Percentiles rank a stretch among this genome's conserved stretches.
Evolutionary conservation across 2,113 vertebrate species (phyloP).

Genomic region (Psilopsiagon aymara): DNA sequence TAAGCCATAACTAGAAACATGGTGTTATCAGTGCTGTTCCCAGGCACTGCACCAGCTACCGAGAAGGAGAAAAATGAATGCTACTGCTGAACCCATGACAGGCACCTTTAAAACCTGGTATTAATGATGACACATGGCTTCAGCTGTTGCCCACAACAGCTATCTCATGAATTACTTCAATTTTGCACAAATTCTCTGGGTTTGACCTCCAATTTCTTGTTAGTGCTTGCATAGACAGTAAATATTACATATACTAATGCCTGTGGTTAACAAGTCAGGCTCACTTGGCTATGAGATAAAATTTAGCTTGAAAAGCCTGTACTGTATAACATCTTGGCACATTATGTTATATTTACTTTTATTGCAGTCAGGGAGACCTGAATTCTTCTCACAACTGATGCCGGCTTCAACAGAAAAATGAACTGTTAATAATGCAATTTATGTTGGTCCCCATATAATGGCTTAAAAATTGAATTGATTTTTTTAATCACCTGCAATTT

Average conservation of each 20-base stretch:
- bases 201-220: neutral
- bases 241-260: neutral
- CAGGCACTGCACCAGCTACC: too few species aligned
- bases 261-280: neutral
- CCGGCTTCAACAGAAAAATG: neutral
- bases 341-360: constrained; percentile 34
- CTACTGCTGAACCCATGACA: too few species aligned
- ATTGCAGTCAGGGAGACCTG: neutral
- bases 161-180: neutral
- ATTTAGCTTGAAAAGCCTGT: neutral
- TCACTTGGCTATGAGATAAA: neutral
- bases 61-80: too few species aligned
- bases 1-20: too few species aligned
- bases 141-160: neutral
- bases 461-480: constrained; percentile 22
- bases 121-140: neutral
- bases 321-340: neutral
- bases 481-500: neutral
- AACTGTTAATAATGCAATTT: neutral
- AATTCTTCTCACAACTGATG: neutral
- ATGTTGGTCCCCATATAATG: neutral
- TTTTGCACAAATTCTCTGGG: neutral
- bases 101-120: neutral
- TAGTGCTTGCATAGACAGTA: neutral
- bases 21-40: too few species aligned